Conservation (phyloP, 2,113 vertebrate genomes). For the human (Homo sapiens) region DNA sequence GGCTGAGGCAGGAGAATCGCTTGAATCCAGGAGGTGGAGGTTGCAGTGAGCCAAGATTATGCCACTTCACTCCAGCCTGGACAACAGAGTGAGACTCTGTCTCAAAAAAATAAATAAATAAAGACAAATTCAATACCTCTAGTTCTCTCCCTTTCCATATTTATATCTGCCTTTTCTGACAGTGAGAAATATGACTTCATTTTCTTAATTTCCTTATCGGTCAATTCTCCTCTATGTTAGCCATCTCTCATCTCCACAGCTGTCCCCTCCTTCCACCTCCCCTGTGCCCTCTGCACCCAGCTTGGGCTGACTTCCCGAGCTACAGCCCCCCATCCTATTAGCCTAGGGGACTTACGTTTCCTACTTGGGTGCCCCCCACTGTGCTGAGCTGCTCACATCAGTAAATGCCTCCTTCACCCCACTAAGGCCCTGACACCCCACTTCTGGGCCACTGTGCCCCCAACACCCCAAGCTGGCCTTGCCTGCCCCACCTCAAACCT, state of each 20-base stretch:
- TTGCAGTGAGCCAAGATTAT: no score
- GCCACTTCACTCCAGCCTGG: no score
- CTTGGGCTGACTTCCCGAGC: not conserved
- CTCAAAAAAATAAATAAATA: no score
- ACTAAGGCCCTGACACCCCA: not conserved
- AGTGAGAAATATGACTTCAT: not conserved
- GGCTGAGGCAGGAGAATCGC: no score
- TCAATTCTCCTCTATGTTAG: not conserved
- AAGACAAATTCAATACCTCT: no score
- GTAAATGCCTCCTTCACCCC: not conserved
- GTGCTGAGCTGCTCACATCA: not conserved
- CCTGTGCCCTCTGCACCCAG: not conserved
- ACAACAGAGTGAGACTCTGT: no score
- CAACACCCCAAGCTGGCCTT: not conserved
- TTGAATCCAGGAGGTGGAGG: no score
- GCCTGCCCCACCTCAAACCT: not conserved
- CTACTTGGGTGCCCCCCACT: not conserved
- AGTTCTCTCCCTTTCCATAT: not conserved
- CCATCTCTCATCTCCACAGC: accelerated
- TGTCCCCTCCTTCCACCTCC: no score
- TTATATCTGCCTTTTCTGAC: not conserved
- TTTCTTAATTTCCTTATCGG: not conserved
- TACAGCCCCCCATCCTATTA: not conserved
- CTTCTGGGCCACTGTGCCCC: not conserved
- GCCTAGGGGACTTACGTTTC: accelerated